Base-by-base conservation (phyloP, 2,113 vertebrate genomes). In the Nannospalax galili region DNA sequence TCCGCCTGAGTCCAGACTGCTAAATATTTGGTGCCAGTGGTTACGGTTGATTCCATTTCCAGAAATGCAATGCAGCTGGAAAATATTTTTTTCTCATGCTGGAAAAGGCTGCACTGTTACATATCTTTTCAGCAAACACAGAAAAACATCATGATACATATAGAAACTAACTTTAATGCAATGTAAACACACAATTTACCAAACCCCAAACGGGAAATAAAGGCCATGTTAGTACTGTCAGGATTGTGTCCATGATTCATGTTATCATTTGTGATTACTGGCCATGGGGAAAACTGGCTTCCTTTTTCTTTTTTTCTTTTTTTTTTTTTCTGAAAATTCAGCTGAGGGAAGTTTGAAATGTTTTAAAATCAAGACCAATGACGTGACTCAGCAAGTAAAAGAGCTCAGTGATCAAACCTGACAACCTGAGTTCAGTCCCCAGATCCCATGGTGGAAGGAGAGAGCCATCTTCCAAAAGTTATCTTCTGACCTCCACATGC, bases 21-120 rank as follows among this genome's bases (percentile, higher is more conserved):
- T 96, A 92, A 94, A 92, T 97, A 95, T 70, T 93, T 96, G 97
- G 97, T 97, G 97, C 97, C 93, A 95, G 87, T 95, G 84, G 90
- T 98, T 94, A 42, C 1, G 45, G 84, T 3, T 81, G 94, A 93
- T 94, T 97, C 97, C 72, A 91, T 84, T 97, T 98, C 92, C 94
- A 96, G 94, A 97, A 98, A 95, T 4, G 86, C 78, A 64, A 72
- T 74, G 32, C 91, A 98, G 91, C 86, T 97, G 95, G 79, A 96
- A 96, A 74, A 74, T 80, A 60, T 62, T 77, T 91, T 80, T 81
- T 97, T 84, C 37, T 94, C 95, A 37, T 26, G 90, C 82, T 56
- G 96, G 56, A 97, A 97, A 96, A 65, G 79, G 78, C 88, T 88
- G 75, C 28, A 24, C 37, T 56, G 17, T 30, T 88, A 69, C 15